Conservation (phyloP, 2,888 invertebrate genomes). For the Chrysolina oricalcia region DNA sequence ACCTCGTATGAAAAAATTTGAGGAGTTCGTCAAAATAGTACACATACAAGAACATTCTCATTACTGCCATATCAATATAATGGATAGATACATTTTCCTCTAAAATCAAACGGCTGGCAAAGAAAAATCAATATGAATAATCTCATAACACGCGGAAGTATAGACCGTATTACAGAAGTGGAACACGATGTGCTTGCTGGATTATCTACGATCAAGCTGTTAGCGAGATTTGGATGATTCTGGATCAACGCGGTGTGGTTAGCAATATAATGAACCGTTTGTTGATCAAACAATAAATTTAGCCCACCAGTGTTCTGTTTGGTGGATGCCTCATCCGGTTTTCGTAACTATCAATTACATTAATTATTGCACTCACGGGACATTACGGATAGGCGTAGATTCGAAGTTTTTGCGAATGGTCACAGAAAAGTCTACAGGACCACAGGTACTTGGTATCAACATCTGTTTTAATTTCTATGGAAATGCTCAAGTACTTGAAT, state of each 20-base stretch:
- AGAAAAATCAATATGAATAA: neutral
- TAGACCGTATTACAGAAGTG: neutral
- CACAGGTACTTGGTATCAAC: too few species aligned
- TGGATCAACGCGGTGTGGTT: neutral
- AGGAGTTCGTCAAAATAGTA: too few species aligned
- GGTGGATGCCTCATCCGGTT: neutral
- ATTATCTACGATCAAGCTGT: neutral
- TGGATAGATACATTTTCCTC: too few species aligned
- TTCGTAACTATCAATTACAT: neutral
- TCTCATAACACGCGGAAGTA: neutral
- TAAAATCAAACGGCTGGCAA: too few species aligned
- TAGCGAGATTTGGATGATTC: neutral
- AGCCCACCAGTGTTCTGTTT: neutral
- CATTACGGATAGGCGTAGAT: neutral
- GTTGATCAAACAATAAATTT: neutral
- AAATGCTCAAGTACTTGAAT: too few species aligned
- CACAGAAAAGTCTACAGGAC: too few species aligned
- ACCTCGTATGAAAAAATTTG: too few species aligned
- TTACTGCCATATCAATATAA: too few species aligned
- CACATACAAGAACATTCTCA: too few species aligned
- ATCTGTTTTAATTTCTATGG: too few species aligned
- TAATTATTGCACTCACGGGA: neutral
- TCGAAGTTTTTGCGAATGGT: neutral
- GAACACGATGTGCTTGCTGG: neutral
- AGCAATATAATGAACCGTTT: neutral